Percentiles rank a stretch among this genome's conserved stretches.
Conservation (phyloP, 2,113 vertebrate species). For the Lucifuga dentata region DNA sequence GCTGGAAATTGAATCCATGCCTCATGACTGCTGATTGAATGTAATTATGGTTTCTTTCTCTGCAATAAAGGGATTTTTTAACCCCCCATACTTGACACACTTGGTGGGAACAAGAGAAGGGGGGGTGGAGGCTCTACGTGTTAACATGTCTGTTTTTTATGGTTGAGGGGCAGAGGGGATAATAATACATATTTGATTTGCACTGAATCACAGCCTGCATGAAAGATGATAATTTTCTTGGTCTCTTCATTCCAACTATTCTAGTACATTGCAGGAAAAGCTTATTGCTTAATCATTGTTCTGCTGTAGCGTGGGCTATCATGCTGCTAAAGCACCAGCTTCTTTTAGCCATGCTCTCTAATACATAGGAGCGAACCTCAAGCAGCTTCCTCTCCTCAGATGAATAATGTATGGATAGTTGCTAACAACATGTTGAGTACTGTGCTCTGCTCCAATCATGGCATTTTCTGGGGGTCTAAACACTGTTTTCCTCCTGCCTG, state of each 20-base stretch:
- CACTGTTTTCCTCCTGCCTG: slow-evolving; percentile 43
- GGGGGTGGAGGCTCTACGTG: slow-evolving; percentile 1
- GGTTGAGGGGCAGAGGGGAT: not conserved
- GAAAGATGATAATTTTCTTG: not conserved
- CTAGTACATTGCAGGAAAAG: not conserved
- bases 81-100: slow-evolving; percentile 36
- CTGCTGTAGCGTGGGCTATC: slow-evolving; percentile 1
- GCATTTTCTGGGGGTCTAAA: slow-evolving; percentile 42
- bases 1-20: slow-evolving; percentile 62
- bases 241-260: slow-evolving; percentile 20
- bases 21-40: slow-evolving; percentile 74
- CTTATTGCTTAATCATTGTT: slow-evolving; percentile 20
- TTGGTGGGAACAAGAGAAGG: slow-evolving; percentile 7
- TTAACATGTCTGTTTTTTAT: not conserved
- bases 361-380: slow-evolving; percentile 45
- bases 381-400: slow-evolving; percentile 44
- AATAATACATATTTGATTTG: slow-evolving; percentile 21
- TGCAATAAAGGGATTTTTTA: slow-evolving; percentile 56
- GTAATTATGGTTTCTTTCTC: slow-evolving; percentile 74
- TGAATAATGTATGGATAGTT: slow-evolving; percentile 74
- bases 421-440: slow-evolving; percentile 57
- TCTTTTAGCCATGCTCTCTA: slow-evolving; percentile 46
- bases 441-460: slow-evolving; percentile 43
- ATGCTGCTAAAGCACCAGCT: slow-evolving; percentile 31
- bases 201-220: not conserved